Evolutionary conservation across 2,797 vertebrate species (phyloP), one percentile per base, ranked within the genome.

Genomic region (Chrosomus eos): DNA sequence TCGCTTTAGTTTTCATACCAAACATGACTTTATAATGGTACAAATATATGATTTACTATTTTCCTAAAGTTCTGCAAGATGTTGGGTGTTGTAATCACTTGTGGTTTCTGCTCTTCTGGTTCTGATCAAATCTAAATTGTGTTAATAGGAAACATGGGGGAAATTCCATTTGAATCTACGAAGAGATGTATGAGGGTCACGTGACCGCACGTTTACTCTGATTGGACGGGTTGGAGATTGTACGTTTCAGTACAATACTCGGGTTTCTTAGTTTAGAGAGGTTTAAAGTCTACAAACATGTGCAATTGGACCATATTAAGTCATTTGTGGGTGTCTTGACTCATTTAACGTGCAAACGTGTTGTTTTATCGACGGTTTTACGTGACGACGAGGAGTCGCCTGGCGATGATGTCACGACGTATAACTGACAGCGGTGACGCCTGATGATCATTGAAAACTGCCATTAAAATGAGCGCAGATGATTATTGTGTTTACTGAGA

Each of bases 351-450:
- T 33, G 5, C 38, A 78, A 60, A 60, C 21, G 23, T 3, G 3
- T 33, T 14, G n/a, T 53, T 82, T 64, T 84, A 77, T 48, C 18
- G 1, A 19, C 73, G 45, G 38, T 51, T 88, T 75, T 11, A 78
- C 74, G 68, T 88, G 84, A 82, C 76, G 4, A 75, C 13, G 51
- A 43, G 33, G 28, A 92, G 95, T 96, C 95, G 95, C 95, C 86
- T 90, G 80, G 87, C 92, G 93, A 95, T 96, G 95, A 96, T 95
- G 95, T 94, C 92, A 95, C 58, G 80, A 90, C 94, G 94, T 91
- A 93, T 91, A 90, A 89, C 91, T 94, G 93, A 95, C 90, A 90
- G 93, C 91, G 92, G 93, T 94, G 94, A 95, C 94, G 95, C 94
- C 84, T 92, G 93, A 93, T 94, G 91, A 93, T 94, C 93, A 91